phyloP scores from a whole-genome alignment of 2,113 vertebrate genomes.

The Stigmatopora argus region DNA sequence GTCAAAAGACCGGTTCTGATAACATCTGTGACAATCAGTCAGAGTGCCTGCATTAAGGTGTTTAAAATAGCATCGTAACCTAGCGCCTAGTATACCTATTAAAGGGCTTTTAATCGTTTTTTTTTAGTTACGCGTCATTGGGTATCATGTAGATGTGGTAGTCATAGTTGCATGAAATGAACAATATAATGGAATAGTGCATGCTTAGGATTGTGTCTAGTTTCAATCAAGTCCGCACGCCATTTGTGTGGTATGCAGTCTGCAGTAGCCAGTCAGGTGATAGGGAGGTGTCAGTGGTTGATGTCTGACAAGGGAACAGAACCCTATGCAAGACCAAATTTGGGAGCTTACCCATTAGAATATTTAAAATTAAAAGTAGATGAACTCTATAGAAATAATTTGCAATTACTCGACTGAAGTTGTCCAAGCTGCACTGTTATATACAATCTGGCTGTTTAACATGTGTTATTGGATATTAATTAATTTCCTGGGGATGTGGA shows the following conservation, averaged over 20 bases:
- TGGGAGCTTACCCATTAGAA: slow-evolving; percentile 73
- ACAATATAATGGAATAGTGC: not conserved
- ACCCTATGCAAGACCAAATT: slow-evolving; percentile 84
- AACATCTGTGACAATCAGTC: not conserved
- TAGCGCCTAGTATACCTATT: not conserved
- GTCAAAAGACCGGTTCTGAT: no score
- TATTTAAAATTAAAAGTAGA: no score
- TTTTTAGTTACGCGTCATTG: not conserved
- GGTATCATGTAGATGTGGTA: not conserved
- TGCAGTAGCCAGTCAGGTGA: slow-evolving; percentile 72
- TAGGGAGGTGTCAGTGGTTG: slow-evolving; percentile 87
- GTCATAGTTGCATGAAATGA: not conserved
- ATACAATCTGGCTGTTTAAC: not conserved
- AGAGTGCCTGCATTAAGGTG: not conserved
- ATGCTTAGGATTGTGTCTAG: not conserved
- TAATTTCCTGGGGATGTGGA: not conserved
- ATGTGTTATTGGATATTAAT: not conserved
- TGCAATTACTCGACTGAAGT: not conserved
- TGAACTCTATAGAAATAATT: no score
- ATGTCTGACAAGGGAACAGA: slow-evolving; percentile 77
- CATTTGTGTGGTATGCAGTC: slow-evolving; percentile 64
- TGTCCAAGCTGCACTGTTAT: not conserved
- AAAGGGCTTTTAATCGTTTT: not conserved
- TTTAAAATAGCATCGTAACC: not conserved
- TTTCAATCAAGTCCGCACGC: slow-evolving; percentile 13